phyloP scores from a whole-genome alignment of 2,113 vertebrate genomes.

The Phalacrocorax carbo region DNA sequence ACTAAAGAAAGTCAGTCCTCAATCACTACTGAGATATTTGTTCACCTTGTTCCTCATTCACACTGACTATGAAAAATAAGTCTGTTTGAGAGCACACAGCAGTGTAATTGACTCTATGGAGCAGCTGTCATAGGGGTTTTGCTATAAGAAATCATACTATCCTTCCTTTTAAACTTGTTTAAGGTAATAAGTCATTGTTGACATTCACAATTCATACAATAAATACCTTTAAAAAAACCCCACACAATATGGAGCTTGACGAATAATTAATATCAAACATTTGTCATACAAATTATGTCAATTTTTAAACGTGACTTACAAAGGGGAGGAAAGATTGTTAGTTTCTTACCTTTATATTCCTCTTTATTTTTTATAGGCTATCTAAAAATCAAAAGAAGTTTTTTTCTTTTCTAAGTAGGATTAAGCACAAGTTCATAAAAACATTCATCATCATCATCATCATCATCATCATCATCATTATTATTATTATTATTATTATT shows the following conservation, averaged over 20 bases:
- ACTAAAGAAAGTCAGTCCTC: slow-evolving; percentile 21
- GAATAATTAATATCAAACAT: slow-evolving; percentile 69
- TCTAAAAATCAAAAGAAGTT: background rate
- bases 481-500: too few species aligned
- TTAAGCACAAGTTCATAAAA: background rate
- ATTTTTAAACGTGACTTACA: background rate
- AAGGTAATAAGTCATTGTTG: slow-evolving; percentile 70
- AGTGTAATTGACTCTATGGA: slow-evolving; percentile 60
- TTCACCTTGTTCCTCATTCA: slow-evolving; percentile 46
- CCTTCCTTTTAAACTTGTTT: slow-evolving; percentile 63
- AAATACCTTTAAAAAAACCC: slow-evolving; percentile 12
- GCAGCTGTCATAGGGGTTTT: slow-evolving; percentile 53
- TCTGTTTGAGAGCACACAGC: slow-evolving; percentile 7
- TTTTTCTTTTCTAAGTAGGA: background rate
- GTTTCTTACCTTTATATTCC: background rate
- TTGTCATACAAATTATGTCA: slow-evolving; percentile 26
- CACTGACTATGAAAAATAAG: slow-evolving; percentile 52
- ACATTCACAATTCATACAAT: slow-evolving; percentile 59
- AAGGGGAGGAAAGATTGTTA: background rate
- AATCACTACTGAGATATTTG: slow-evolving; percentile 36
- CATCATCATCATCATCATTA: too few species aligned
- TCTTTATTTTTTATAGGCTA: background rate
- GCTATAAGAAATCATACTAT: slow-evolving; percentile 66
- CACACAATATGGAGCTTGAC: background rate
- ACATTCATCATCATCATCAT: background rate